These are phyloP conservation scores for Achroia grisella DNA, from an alignment of 1,140 invertebrate genomes.

Conservation along the genomic window DNA sequence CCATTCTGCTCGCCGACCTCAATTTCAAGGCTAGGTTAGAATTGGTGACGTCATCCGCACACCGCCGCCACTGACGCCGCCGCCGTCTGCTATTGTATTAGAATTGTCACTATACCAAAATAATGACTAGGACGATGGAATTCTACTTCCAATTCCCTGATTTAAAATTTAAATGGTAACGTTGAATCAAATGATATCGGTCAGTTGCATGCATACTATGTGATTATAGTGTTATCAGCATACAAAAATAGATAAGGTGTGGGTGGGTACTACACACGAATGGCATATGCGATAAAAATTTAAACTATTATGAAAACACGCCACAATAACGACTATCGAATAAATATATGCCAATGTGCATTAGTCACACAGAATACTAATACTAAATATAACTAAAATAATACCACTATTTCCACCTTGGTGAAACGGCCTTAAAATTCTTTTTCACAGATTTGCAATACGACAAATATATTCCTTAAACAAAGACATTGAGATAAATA, in stretches of 20 bases:
- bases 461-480: slow-evolving; percentile 22
- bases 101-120: slow-evolving; percentile 51
- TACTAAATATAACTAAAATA: slow-evolving; percentile 5
- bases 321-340: slow-evolving; percentile 17
- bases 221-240: slow-evolving; percentile 46
- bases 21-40: slow-evolving; percentile 58
- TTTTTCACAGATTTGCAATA: slow-evolving; percentile 5
- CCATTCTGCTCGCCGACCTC: slow-evolving; percentile 56
- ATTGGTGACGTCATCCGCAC: slow-evolving; percentile 53
- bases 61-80: slow-evolving; percentile 28
- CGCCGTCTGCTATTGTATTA: slow-evolving; percentile 53
- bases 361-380: slow-evolving; percentile 7
- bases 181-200: slow-evolving; percentile 12
- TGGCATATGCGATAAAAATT: slow-evolving; percentile 45
- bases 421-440: slow-evolving; percentile 11
- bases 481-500: slow-evolving; percentile 39
- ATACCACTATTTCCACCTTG: slow-evolving; percentile 3
- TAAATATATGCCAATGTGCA: slow-evolving; percentile 4
- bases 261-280: slow-evolving; percentile 42
- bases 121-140: slow-evolving; percentile 59
- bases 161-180: slow-evolving; percentile 6
- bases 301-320: slow-evolving; percentile 41
- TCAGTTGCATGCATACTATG: slow-evolving; percentile 30
- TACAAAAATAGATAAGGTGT: slow-evolving; percentile 44
- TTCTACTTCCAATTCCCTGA: slow-evolving; percentile 30